Conservation (phyloP, 2,113 vertebrate species). For the Condylura cristata region DNA sequence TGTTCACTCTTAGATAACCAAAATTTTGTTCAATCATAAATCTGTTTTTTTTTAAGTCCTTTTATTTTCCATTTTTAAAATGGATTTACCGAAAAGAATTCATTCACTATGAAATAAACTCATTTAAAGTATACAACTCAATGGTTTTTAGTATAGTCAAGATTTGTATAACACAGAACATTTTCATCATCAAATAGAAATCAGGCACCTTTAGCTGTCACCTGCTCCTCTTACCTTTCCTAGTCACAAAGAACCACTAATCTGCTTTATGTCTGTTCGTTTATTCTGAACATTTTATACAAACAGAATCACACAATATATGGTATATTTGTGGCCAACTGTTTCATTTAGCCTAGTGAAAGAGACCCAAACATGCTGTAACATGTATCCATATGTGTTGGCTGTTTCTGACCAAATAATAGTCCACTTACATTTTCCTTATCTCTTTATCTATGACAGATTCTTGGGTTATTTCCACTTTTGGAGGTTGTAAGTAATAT, state of each 20-base stretch:
- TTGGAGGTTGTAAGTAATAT: neutral
- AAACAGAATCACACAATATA: no score
- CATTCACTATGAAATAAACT: neutral
- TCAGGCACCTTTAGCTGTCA: neutral
- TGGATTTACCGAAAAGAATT: neutral
- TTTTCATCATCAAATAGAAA: neutral
- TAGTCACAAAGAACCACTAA: neutral
- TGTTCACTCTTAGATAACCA: neutral
- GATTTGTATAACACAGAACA: neutral
- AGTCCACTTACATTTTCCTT: neutral
- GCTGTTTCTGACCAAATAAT: neutral
- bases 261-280: neutral
- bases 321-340: no score
- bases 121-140: neutral
- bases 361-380: neutral
- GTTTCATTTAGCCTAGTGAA: neutral
- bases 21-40: neutral
- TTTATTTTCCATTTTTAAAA: neutral
- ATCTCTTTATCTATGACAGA: no score
- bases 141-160: neutral
- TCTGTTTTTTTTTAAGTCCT: neutral
- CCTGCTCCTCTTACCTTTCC: neutral
- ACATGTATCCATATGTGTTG: neutral
- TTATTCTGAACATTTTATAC: no score
- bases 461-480: neutral